A percentile compares a stretch with the other conserved stretches of the same genome.
Conservation (phyloP, 2,113 vertebrate species). For the Chaetorhynchus papuensis region DNA sequence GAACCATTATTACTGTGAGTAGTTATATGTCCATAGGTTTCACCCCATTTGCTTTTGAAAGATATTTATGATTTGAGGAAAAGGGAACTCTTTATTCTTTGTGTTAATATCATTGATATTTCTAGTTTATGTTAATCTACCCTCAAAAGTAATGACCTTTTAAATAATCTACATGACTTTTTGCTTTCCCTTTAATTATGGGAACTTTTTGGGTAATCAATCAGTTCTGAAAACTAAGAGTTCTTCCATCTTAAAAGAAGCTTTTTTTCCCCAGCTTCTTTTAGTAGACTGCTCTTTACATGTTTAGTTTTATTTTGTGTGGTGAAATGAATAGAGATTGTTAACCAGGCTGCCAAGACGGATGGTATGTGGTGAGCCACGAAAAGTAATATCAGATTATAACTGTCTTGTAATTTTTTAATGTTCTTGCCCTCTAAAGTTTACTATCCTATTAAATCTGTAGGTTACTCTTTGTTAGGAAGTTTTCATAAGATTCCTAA, state of each 20-base stretch:
- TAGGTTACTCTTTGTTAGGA: not conserved
- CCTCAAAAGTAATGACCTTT: not conserved
- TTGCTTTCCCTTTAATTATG: not conserved
- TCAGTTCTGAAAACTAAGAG: not conserved
- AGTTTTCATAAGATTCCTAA: not conserved
- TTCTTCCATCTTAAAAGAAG: not conserved
- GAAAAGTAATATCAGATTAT: constrained; percentile 11
- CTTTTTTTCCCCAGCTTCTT: not conserved
- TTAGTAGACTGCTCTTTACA: not conserved
- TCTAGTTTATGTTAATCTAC: not conserved
- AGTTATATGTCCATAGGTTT: not conserved
- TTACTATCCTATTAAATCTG: constrained; percentile 8
- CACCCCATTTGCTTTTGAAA: not conserved
- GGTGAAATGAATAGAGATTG: not conserved
- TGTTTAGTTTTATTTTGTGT: not conserved
- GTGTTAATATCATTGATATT: not conserved
- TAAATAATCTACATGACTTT: not conserved
- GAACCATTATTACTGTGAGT: not conserved
- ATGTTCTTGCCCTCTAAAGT: not conserved
- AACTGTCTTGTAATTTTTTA: constrained; percentile 28
- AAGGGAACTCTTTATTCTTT: not conserved
- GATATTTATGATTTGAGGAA: not conserved
- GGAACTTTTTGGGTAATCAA: not conserved
- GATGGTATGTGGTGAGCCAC: not conserved
- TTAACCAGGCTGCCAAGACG: not conserved